Percentiles rank a stretch among this genome's conserved stretches.
Evolutionary conservation across 2,113 vertebrate species (phyloP).

Genomic region (Desmodus rotundus): DNA sequence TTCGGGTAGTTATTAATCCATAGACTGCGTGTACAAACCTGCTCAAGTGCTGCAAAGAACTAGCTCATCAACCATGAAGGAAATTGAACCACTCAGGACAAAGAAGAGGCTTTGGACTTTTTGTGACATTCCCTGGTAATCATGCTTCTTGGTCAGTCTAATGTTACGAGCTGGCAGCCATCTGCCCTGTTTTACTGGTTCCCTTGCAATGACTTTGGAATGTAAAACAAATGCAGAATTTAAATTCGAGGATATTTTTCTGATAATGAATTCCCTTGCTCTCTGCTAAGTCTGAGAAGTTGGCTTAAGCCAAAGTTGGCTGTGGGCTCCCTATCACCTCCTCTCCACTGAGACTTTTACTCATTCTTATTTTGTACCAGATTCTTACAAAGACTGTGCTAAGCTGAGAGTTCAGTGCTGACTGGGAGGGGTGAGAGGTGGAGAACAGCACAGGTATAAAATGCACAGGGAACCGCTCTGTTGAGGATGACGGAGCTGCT

Average conservation of each 20-base stretch:
- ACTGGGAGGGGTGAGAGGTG: not conserved
- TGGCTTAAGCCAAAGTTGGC: not conserved
- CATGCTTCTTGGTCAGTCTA: not conserved
- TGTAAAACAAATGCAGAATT: constrained; percentile 21
- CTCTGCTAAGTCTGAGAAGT: not conserved
- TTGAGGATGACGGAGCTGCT: not conserved
- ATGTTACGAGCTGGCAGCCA: not conserved
- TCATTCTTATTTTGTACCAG: not conserved
- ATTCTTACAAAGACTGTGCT: not conserved
- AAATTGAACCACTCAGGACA: not conserved
- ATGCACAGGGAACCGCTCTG: not conserved
- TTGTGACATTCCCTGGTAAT: not conserved
- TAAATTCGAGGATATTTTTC: not conserved
- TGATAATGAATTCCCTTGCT: not conserved
- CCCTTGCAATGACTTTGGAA: constrained; percentile 13
- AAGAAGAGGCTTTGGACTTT: not conserved
- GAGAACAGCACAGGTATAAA: not conserved
- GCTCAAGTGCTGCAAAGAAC: not conserved
- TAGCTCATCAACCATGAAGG: not conserved
- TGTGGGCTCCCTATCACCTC: not conserved
- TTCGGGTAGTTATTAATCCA: not conserved
- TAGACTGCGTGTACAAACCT: not conserved
- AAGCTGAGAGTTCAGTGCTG: not conserved
- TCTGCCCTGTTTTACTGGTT: not conserved
- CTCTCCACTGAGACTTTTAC: not conserved